Base-by-base conservation (phyloP, 2,113 vertebrate species). In the Hucho hucho region DNA sequence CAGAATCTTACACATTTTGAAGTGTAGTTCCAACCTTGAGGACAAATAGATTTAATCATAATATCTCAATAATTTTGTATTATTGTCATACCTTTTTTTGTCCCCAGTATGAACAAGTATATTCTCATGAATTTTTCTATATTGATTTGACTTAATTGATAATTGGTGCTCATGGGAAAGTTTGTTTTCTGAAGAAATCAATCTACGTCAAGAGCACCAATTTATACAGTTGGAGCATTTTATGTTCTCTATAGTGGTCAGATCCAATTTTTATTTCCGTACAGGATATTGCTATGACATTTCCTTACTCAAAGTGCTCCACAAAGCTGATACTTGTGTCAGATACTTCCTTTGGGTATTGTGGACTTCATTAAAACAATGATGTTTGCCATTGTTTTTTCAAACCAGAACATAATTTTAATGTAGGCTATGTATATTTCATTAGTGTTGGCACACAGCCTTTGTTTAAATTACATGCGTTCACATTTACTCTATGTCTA, bases 41-140 rank as follows among this genome's bases (percentile, higher is more conserved):
- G 69, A 73, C 75, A 47, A 20, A 28, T 78, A 59, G 22, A 78
- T 22, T 61, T 7, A 14, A 18, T 14, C 49, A 53, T 43, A 71
- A 32, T 63, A 81, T 77, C 63, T 72, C 53, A 67, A 25, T 71
- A 72, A 72, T 2, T 49, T 7, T 24, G 4, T 24, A 61, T 20
- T 56, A 56, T 65, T 65, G 29, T 43, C 28, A 37, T 18, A 37
- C 2, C 16, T 18, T 29, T 20, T 37, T 20, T n/a, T 20, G 58
- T 22, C 58, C 37, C 20, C 18, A 24, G n/a, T 61, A 61, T 61
- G 18, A 22, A 61, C n/a, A 61, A 22, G 9, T 61, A 61, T 22
- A 22, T 7, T 61, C 7, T 61, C 16, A 7, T 11, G 6, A 16
- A 9, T 61, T 24, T 22, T 22, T 9, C n/a, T 61, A n/a, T 24